Conservation (phyloP, 2,888 invertebrate genomes). For the Ochropleura leucogaster region DNA sequence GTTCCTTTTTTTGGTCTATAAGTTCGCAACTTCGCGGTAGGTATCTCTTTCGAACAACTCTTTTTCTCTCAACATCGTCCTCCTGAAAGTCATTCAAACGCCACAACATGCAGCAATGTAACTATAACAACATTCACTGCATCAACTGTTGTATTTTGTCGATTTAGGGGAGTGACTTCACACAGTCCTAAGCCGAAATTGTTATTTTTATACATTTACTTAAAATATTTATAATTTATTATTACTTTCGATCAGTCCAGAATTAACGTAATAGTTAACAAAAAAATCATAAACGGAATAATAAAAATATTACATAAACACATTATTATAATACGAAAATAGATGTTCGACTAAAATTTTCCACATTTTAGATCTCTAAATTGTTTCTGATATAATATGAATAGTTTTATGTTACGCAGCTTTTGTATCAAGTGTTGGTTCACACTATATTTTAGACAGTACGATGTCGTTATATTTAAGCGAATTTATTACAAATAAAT, state of each 20-base stretch:
- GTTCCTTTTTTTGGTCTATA: too few species aligned
- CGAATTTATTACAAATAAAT: conserved; percentile 67
- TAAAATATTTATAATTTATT: conserved; percentile 4
- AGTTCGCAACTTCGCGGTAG: too few species aligned
- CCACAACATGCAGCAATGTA: not conserved
- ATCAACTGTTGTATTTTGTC: not conserved
- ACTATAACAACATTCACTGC: not conserved
- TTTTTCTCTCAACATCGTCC: not conserved
- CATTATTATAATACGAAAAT: not conserved
- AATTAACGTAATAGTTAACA: not conserved
- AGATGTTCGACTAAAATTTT: not conserved
- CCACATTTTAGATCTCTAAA: conserved; percentile 8
- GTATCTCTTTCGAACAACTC: too few species aligned
- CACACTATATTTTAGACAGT: conserved; percentile 44
- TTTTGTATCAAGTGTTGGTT: conserved; percentile 23
- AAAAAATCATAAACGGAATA: not conserved
- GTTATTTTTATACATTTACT: not conserved
- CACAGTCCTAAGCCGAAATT: not conserved
- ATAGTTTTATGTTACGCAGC: not conserved
- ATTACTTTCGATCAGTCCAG: not conserved
- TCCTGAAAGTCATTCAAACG: not conserved
- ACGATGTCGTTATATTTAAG: conserved; percentile 61
- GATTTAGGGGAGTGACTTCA: too few species aligned
- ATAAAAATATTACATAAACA: too few species aligned
- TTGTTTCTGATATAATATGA: conserved; percentile 13